Conservation (phyloP, 2,888 invertebrate genomes). For the Sisyra terminalis region DNA sequence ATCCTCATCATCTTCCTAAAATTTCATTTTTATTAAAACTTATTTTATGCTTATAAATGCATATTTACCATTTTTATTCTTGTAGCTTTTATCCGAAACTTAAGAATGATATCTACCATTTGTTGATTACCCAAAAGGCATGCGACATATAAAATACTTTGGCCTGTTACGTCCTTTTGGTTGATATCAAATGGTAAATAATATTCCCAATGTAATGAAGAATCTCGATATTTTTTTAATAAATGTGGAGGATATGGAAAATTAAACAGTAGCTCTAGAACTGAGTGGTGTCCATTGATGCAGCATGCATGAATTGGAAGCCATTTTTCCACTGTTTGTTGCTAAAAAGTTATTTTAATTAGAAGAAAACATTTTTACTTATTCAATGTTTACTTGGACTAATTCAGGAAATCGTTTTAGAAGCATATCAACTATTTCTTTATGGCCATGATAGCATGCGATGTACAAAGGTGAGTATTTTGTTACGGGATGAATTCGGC, state of each 20-base stretch:
- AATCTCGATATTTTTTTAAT: slow-evolving; percentile 43
- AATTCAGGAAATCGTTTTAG: slow-evolving; percentile 72
- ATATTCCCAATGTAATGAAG: slow-evolving; percentile 64
- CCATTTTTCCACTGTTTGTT: slow-evolving; percentile 83
- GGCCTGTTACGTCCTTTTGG: slow-evolving; percentile 74
- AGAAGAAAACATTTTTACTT: slow-evolving; percentile 2
- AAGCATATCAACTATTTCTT: slow-evolving; percentile 57
- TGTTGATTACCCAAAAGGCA: slow-evolving; percentile 67
- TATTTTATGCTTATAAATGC: slow-evolving; percentile 6
- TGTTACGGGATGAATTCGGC: slow-evolving; percentile 76
- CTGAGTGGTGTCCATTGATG: slow-evolving; percentile 66
- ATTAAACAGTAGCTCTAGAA: slow-evolving; percentile 64
- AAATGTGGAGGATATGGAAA: slow-evolving; percentile 64
- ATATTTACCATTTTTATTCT: slow-evolving; percentile 21
- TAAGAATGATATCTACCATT: slow-evolving; percentile 59
- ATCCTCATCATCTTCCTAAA: slow-evolving; percentile 6
- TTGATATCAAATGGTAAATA: slow-evolving; percentile 85
- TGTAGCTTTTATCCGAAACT: slow-evolving; percentile 45
- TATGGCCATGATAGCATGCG: slow-evolving; percentile 72
- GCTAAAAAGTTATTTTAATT: slow-evolving; percentile 26
- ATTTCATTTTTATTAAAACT: neutral
- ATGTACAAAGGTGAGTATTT: slow-evolving; percentile 87
- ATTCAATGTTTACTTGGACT: slow-evolving; percentile 36
- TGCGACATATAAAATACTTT: slow-evolving; percentile 81
- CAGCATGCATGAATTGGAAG: slow-evolving; percentile 85